Base-by-base conservation (phyloP, 2,113 vertebrate genomes). In the Pelecanus crispus region DNA sequence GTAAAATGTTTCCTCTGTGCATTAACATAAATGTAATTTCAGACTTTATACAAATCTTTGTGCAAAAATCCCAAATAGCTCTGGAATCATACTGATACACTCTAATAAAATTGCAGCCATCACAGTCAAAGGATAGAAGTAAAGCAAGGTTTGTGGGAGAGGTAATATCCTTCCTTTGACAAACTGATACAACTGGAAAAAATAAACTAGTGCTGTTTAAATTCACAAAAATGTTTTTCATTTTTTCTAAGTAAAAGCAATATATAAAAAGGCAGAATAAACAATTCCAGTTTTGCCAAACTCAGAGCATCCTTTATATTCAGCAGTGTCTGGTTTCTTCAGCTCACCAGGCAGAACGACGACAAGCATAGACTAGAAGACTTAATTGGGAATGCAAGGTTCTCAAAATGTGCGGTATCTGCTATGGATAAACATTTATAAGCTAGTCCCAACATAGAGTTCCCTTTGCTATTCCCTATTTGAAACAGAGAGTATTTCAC, bases 11-110 rank as follows among this genome's bases (percentile, higher is more conserved):
- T 94, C 25, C 47, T 82, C 67, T 63, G 13, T 87, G 29, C 75
- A 87, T 95, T 95, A 94, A 86, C 71, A 79, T 92, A 96, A 96
- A 92, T 77, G n/a, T 58, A 65, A 95, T 94, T 97, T 96, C 91
- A 86, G 88, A 68, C 70, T 92, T 94, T 88, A 71, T 94, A 93
- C 68, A 75, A 96, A 88, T 91, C 74, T 94, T 96, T 91, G 71
- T 93, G 40, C 40, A 88, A 96, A 96, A 91, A 67, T 55, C 78
- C n/a, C 40, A 71, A 86, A 65, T 77, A 83, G 13, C 15, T 92
- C 70, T 90, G 78, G 58, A 88, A 50, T 94, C 25, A 17, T 53
- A 80, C 66, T 77, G 66, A 62, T 95, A 61, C 29, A 59, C 13
- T 66, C 29, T 84, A 92, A 86, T 67, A 92, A 88, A 91, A 91